Evolutionary conservation across 2,888 invertebrate species (phyloP).

Genomic region (Cephus spinipes): DNA sequence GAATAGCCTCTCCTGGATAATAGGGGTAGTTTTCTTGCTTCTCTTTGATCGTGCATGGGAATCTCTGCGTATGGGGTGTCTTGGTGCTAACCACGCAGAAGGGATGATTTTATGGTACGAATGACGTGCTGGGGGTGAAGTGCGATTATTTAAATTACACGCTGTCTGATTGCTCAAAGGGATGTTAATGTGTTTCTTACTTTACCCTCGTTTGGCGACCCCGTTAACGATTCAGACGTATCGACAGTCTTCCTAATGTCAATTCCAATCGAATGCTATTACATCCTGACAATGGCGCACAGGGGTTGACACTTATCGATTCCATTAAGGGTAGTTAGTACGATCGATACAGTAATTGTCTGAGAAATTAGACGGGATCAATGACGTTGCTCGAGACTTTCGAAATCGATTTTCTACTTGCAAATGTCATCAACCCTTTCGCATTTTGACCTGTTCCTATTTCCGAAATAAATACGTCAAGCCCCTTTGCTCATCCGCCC

Average conservation of each 20-base stretch:
- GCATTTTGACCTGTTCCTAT: neutral
- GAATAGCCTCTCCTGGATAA: neutral
- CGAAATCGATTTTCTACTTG: neutral
- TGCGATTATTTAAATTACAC: neutral
- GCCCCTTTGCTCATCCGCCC: neutral
- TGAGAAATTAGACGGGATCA: neutral
- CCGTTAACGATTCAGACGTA: neutral
- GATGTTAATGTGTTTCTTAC: neutral
- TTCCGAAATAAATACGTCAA: neutral
- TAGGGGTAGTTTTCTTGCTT: neutral
- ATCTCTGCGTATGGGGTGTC: neutral
- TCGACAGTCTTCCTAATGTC: neutral
- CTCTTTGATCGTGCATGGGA: neutral
- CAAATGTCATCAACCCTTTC: neutral
- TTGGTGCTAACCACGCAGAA: neutral
- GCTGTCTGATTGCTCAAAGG: constrained; percentile 4
- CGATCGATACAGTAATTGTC: neutral
- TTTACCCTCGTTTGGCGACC: neutral
- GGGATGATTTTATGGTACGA: neutral
- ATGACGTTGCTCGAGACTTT: neutral
- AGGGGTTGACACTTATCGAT: neutral
- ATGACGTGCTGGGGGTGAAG: neutral
- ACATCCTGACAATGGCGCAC: neutral
- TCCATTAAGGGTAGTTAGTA: neutral
- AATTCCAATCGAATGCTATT: neutral